These are phyloP conservation scores for Melanotaenia duboulayi DNA, from an alignment of 2,113 vertebrate species.

Conservation along the genomic window DNA sequence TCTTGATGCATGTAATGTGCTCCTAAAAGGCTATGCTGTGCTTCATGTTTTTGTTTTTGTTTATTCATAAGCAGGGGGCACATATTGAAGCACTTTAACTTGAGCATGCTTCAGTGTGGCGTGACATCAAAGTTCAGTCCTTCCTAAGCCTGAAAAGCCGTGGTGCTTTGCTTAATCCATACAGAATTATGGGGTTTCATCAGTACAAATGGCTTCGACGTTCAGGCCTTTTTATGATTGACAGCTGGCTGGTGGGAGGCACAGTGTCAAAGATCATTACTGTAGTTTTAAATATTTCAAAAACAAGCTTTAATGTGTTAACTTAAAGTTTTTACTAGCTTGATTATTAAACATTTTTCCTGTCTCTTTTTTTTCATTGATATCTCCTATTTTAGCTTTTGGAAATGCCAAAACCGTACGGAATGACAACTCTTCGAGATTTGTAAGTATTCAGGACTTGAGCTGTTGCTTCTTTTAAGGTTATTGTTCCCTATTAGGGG, in stretches of 20 bases:
- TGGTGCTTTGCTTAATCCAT: constrained; percentile 68
- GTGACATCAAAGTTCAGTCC: constrained; percentile 43
- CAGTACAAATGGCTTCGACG: constrained; percentile 55
- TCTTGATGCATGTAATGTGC: not conserved
- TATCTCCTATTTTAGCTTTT: constrained; percentile 85
- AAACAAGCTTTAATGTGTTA: not conserved
- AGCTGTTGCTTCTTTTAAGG: not conserved
- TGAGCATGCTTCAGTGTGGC: constrained; percentile 37
- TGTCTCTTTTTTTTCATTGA: not conserved
- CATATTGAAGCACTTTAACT: constrained; percentile 45
- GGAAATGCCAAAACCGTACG: constrained; percentile 98
- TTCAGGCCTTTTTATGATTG: constrained; percentile 43
- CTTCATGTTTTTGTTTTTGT: constrained; percentile 19
- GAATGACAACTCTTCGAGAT: constrained; percentile 99
- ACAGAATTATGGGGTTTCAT: constrained; percentile 67
- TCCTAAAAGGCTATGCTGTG: not conserved
- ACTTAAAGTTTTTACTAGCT: not conserved
- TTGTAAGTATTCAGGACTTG: constrained; percentile 88
- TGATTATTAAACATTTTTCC: constrained; percentile 7
- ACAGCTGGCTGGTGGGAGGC: constrained; percentile 27
- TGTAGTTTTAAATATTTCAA: constrained; percentile 1
- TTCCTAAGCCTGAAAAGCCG: constrained; percentile 48
- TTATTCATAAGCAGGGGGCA: constrained; percentile 22
- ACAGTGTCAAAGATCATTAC: constrained; percentile 14
- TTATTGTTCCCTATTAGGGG: too few species aligned